Evolutionary conservation across 2,797 vertebrate species (phyloP).

Genomic region (Hippocampus kuda): DNA sequence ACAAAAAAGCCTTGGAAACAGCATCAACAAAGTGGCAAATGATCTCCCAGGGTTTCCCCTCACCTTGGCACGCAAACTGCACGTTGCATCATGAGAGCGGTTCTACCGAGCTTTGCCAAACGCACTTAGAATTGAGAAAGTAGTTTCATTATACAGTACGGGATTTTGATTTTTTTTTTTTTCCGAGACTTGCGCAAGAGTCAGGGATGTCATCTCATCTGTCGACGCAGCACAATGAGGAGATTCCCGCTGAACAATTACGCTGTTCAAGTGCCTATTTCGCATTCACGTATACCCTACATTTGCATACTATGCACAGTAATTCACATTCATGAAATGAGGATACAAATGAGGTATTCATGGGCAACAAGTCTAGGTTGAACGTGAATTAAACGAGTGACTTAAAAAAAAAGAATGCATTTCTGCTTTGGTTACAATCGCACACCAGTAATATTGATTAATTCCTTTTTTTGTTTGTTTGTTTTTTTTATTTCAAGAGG

Average conservation of each 20-base stretch:
- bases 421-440: too few relatives aligned
- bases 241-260: conserved; percentile 29
- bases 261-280: conserved; percentile 31
- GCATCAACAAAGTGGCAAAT: not conserved
- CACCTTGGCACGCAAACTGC: not conserved
- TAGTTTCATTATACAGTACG: not conserved
- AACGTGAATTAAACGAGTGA: not conserved
- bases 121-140: not conserved
- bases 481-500: not conserved
- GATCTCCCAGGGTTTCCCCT: not conserved
- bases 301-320: conserved; percentile 29
- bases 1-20: not conserved
- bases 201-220: conserved; percentile 27
- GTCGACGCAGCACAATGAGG: conserved; percentile 12
- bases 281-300: conserved; percentile 44
- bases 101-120: not conserved
- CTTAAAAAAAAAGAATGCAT: too few relatives aligned
- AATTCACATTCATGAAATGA: conserved; percentile 28
- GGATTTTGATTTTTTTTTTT: not conserved
- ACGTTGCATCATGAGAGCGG: not conserved
- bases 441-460: too few relatives aligned
- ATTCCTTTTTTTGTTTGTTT: too few relatives aligned
- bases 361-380: not conserved
- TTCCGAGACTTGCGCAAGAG: conserved; percentile 7
- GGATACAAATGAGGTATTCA: not conserved